Conservation (phyloP, 2,797 vertebrate genomes). For the Sebastes goodei region DNA sequence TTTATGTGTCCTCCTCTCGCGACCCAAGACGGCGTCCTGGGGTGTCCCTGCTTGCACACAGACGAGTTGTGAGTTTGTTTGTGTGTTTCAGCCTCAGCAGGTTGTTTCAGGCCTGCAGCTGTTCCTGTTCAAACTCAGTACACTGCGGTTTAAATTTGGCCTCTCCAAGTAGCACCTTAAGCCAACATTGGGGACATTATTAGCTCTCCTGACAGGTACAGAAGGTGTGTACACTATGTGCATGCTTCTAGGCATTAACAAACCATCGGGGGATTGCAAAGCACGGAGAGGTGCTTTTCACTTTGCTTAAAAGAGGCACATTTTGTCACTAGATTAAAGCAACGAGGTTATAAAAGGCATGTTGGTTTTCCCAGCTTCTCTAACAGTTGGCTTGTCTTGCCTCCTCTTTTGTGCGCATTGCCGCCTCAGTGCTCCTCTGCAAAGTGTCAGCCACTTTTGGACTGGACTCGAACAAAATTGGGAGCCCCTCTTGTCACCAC, state of each 20-base stretch:
- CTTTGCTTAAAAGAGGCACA: constrained; percentile 35
- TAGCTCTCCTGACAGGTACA: constrained; percentile 48
- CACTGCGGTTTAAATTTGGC: constrained; percentile 66
- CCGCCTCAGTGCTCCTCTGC: constrained; percentile 62
- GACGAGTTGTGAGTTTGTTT: constrained; percentile 79
- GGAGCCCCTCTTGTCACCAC: constrained; percentile 69
- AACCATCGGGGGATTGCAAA: background rate
- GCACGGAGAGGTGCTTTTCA: constrained; percentile 26
- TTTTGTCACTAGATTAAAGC: constrained; percentile 60
- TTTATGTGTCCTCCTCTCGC: constrained; percentile 78
- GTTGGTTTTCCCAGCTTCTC: constrained; percentile 71
- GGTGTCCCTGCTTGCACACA: constrained; percentile 73
- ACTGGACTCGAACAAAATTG: constrained; percentile 56
- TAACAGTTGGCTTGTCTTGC: constrained; percentile 63
- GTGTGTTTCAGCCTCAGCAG: constrained; percentile 82
- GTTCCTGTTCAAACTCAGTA: constrained; percentile 70
- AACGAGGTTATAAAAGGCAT: constrained; percentile 51
- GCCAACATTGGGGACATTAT: constrained; percentile 28
- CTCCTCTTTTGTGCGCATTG: constrained; percentile 67
- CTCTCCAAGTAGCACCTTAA: constrained; percentile 64
- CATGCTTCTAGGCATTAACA: constrained; percentile 4
- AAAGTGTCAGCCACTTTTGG: constrained; percentile 76
- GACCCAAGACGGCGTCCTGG: constrained; percentile 73
- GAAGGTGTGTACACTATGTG: constrained; percentile 35
- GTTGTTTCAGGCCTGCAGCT: constrained; percentile 78